Evolutionary conservation across 2,888 invertebrate genomes (phyloP).

Genomic region (Caenorhabditis parvicauda): DNA sequence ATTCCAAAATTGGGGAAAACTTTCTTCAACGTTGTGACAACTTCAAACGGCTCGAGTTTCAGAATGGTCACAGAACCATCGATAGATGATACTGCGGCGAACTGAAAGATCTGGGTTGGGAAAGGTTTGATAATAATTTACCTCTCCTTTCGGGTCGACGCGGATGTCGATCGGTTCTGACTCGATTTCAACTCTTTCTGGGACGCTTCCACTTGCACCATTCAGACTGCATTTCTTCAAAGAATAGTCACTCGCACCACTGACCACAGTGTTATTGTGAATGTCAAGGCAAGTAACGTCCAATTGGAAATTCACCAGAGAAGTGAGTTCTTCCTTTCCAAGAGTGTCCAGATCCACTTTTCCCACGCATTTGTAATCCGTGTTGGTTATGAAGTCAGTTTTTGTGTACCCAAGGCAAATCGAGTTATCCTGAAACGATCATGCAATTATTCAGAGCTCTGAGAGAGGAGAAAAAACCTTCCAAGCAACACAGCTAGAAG

Average conservation of each 20-base stretch:
- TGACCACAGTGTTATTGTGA: slow-evolving; percentile 16
- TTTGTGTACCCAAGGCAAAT: slow-evolving; percentile 16
- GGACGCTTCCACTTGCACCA: slow-evolving; percentile 1
- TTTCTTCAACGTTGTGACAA: slow-evolving; percentile 5
- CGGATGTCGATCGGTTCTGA: slow-evolving; percentile 20
- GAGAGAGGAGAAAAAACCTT: background rate
- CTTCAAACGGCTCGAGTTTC: slow-evolving; percentile 6
- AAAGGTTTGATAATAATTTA: background rate
- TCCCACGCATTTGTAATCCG: slow-evolving; percentile 19
- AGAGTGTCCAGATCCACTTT: slow-evolving; percentile 6
- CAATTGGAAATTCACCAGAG: slow-evolving; percentile 20
- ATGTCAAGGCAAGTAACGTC: slow-evolving; percentile 18
- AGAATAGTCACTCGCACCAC: slow-evolving; percentile 25
- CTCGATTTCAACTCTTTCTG: slow-evolving; percentile 10
- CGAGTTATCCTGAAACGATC: slow-evolving; percentile 1
- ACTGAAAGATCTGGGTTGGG: background rate
- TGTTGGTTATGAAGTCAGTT: slow-evolving; percentile 12
- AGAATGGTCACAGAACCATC: slow-evolving; percentile 27
- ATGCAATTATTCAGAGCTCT: background rate
- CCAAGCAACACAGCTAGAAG: slow-evolving; percentile 18
- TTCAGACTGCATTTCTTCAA: slow-evolving; percentile 10
- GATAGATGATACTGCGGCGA: slow-evolving; percentile 24
- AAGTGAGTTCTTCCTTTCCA: background rate
- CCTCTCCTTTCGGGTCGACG: slow-evolving; percentile 17
- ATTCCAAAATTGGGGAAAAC: slow-evolving; percentile 19